Evolutionary conservation across 1,140 invertebrate genomes (phyloP), one percentile per base, ranked within the genome.

Genomic region (Drosophila bocqueti): DNA sequence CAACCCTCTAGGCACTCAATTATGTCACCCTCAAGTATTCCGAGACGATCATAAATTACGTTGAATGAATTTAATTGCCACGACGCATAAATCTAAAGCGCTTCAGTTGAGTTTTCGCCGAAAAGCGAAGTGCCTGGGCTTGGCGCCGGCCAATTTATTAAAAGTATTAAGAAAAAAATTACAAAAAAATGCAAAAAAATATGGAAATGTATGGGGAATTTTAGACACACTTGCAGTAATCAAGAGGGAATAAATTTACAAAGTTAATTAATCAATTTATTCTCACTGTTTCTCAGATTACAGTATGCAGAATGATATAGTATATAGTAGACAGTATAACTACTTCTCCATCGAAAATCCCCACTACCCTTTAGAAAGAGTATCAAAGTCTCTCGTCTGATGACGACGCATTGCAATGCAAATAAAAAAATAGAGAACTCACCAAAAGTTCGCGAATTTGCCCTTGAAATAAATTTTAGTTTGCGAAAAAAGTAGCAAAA

Each of bases 401-500:
- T 84, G 82, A 81, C 82, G 73, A 78, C 72, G 68, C 73, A 90
- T 9, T 87, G 84, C 81, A 87, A 45, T 26, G 52, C 29, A 29
- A 68, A 50, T 40, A 79, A 75, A 58, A 34, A 36, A 61, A 45
- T 63, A 69, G 61, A 61, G 36, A 68, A 45, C 47, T 43, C 36
- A 62, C 58, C 65, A 76, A 79, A 87, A 83, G 83, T 76, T 78
- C 83, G 83, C 75, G 58, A 61, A 76, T 87, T 91, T 84, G 87
- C 87, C 87, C 87, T 91, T 91, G 87, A 91, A 91, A 91, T 71
- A 83, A 82, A 87, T 84, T 91, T 84, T 79, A 87, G 75, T 91
- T 91, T 91, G 76, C 67, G 31, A 83, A 89, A 84, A 79, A 54
- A 55, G 42, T 54, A 24, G 9, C 13, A 50, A 38, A 73, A 73